These are phyloP conservation scores for Capitella teleta DNA, from an alignment of 1,140 invertebrate genomes.

Conservation along the genomic window DNA sequence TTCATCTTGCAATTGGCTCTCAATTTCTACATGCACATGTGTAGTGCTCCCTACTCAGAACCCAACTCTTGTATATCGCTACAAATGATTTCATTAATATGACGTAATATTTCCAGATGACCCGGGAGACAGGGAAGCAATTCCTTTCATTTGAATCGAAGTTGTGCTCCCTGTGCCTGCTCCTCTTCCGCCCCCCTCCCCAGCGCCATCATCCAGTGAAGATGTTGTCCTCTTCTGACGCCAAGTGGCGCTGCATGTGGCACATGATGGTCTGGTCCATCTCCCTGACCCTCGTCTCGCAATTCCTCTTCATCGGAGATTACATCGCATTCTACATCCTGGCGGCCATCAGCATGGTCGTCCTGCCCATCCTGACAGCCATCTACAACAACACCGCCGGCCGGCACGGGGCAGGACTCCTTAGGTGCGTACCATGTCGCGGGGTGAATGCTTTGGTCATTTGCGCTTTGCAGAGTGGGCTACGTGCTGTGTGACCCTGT, in stretches of 20 bases:
- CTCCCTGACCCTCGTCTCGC: conserved; percentile 11
- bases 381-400: conserved; percentile 11
- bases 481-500: conserved; percentile 13
- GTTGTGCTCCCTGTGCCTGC: no score
- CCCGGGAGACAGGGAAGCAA: no score
- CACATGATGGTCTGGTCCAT: conserved; percentile 14
- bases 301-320: conserved; percentile 9
- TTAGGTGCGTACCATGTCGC: conserved; percentile 4
- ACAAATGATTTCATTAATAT: no score
- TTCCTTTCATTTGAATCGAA: no score
- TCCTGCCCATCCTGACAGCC: conserved; percentile 11
- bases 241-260: conserved; percentile 13
- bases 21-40: no score
- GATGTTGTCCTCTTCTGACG: conserved; percentile 12
- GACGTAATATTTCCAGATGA: no score
- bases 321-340: conserved; percentile 13
- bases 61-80: no score
- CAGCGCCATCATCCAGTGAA: no score
- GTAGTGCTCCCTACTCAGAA: no score
- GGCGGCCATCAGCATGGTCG: conserved; percentile 3
- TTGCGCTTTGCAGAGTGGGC: conserved; percentile 3
- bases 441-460: background rate
- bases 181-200: no score
- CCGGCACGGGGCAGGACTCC: conserved; percentile 5
- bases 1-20: no score